Base-by-base conservation (phyloP, 2,113 vertebrate species). In the Jacana jacana region DNA sequence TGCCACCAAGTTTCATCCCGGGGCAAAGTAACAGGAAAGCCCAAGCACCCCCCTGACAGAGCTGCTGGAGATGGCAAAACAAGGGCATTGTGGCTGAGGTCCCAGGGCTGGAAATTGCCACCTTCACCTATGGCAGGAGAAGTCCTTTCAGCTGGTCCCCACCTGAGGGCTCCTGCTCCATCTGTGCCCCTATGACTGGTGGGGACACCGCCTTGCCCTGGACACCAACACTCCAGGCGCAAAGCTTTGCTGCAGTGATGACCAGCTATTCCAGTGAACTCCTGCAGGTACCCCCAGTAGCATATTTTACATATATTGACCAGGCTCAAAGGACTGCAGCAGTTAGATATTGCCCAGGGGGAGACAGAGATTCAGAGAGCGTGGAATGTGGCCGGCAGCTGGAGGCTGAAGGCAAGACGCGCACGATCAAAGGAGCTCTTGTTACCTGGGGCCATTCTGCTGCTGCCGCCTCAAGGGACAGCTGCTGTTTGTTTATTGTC, bases 361-460 rank as follows among this genome's bases (percentile, higher is more conserved):
- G 66, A 72, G 86, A 52, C 57, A 77, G 52, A 19, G 79, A 72
- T 90, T 88, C 76, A 81, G 88, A 93, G 82, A 55, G 30, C n/a
- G 71, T 0, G 1, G 68, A 64, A 79, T 4, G 40, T 7, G 7
- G 81, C 91, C 17, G 5, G 86, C 66, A 93, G 89, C 85, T 17
- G 89, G 76, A 93, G 42, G 93, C 83, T 68, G 80, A 94, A 81
- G 90, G 92, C 96, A 94, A 82, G 39, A 91, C 28, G 82, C 28
- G 82, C 66, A 37, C 37, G n/a, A 96, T 91, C 96, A 96, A 97
- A 97, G 96, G 66, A 92, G 70, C 64, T 52, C 5, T 28, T 54
- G 75, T 77, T 90, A 95, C 87, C 95, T 24, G 10, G 66, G 94
- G 95, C 91, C 69, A 46, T 95, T 55, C 70, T 65, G 60, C 68